Evolutionary conservation across 1,140 invertebrate species (phyloP).

Genomic region (Dreissena rostriformis): DNA sequence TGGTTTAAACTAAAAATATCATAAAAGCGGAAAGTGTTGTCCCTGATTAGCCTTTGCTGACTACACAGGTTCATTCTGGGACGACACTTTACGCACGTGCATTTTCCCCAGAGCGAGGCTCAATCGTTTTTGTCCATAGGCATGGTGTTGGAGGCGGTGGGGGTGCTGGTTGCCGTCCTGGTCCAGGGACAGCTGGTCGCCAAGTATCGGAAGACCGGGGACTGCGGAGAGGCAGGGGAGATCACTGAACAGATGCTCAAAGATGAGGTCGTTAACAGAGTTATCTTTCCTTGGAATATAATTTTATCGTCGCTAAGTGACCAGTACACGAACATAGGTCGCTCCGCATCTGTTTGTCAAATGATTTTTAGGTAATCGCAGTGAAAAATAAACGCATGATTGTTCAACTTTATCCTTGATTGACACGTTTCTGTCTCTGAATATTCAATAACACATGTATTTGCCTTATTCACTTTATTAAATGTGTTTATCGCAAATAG

Average conservation of each 20-base stretch:
- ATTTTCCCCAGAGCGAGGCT: background rate
- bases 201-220: slow-evolving; percentile 65
- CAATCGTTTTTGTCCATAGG: slow-evolving; percentile 58
- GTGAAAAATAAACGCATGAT: no score
- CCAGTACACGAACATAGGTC: no score
- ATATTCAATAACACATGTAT: no score
- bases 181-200: slow-evolving; percentile 75
- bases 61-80: background rate
- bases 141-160: slow-evolving; percentile 76
- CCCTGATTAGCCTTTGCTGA: no score
- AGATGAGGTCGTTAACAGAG: slow-evolving; percentile 54
- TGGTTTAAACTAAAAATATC: no score
- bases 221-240: slow-evolving; percentile 56
- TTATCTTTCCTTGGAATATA: background rate
- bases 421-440: no score
- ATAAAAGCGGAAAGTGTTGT: background rate
- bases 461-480: no score
- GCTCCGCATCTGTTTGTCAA: no score
- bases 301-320: no score
- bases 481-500: no score
- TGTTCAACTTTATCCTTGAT: no score
- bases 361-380: no score
- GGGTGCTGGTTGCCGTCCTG: slow-evolving; percentile 72
- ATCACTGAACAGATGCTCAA: slow-evolving; percentile 44
- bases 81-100: background rate